Base-by-base conservation (phyloP, 2,888 invertebrate genomes). In the Cantharis lateralis region DNA sequence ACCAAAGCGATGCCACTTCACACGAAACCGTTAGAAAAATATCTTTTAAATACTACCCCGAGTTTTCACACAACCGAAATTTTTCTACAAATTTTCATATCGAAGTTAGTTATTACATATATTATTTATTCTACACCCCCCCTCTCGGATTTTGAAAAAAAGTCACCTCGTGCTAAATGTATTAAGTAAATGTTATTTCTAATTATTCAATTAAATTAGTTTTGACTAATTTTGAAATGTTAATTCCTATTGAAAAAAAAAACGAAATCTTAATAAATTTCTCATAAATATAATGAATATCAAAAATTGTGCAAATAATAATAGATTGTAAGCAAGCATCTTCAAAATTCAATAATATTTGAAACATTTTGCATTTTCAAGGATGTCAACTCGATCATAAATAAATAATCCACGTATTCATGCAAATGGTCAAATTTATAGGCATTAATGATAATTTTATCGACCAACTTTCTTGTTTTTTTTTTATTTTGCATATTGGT, bases 401-500 rank as follows among this genome's bases (percentile, higher is more conserved):
- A 32, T 32, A 32, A 32, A 32, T 32, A 32, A 32, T 32, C 32
- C 13, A 32, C n/a, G 32, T 32, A 32, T 32, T 32, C 32, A 32
- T 28, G 26, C 32, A 32, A 32, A 32, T 32, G 32, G 13, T 5
- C 13, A 64, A 64, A 64, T 64, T 64, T 64, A 64, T 64, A 64
- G 64, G 64, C 64, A 64, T 64, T 20, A 64, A 64, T 64, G 64
- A 13, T 64, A 64, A 64, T 64, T 64, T 64, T 64, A 64, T 64
- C n/a, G 64, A 20, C 16, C 64, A 64, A 64, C 64, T 64, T 15
- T 64, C 64, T 64, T 64, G 64, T 20, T 32, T 32, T 32, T 32
- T 32, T 13, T 32, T 32, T 32, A 32, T 11, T 32, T 32, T 32
- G 32, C 32, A 32, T 32, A 32, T 13, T 32, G 26, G n/a, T 32